phyloP scores from a whole-genome alignment of 2,113 vertebrate genomes.

The Origma solitaria region DNA sequence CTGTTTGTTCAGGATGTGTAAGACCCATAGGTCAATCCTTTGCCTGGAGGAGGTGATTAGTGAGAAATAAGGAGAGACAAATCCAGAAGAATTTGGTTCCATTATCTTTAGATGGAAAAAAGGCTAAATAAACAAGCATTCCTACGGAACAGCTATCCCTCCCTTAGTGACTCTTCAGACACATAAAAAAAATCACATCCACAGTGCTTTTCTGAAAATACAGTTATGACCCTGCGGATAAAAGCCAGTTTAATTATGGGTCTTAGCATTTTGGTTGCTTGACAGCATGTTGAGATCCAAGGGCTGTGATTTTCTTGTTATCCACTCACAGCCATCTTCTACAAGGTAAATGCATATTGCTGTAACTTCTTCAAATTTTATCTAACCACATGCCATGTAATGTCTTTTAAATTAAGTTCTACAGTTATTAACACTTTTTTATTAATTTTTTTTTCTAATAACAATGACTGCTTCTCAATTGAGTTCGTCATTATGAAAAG shows the following conservation, averaged over 20 bases:
- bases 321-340: neutral
- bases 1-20: neutral
- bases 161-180: neutral
- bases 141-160: neutral
- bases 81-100: neutral
- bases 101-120: neutral
- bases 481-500: neutral
- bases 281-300: neutral
- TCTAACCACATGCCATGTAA: neutral
- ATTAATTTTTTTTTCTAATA: neutral
- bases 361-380: neutral
- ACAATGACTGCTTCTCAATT: neutral
- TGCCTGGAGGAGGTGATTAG: neutral
- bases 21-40: neutral
- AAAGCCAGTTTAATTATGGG: neutral
- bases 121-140: neutral
- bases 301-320: neutral
- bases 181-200: neutral
- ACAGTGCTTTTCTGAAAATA: neutral
- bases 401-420: neutral
- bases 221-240: neutral
- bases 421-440: neutral
- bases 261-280: neutral
- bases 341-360: neutral
- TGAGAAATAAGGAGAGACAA: neutral